Evolutionary conservation across 2,888 invertebrate species (phyloP).

Genomic region (Leucophenga montana): DNA sequence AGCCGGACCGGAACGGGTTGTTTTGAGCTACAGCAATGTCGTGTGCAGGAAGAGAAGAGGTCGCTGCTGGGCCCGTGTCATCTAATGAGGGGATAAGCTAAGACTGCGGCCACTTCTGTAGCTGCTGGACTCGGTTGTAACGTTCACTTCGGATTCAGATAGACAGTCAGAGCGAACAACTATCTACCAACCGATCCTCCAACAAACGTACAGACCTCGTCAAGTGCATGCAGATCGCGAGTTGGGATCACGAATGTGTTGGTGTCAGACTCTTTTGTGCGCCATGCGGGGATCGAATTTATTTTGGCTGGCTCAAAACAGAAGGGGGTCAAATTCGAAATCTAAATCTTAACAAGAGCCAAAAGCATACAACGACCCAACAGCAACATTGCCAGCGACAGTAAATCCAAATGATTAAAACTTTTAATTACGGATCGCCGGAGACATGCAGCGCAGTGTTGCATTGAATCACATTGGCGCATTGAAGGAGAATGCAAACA

Average conservation of each 20-base stretch:
- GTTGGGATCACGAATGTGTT: constrained; percentile 49
- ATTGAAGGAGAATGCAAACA: background rate
- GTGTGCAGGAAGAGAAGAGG: constrained; percentile 30
- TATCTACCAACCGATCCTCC: background rate
- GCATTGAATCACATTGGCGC: background rate
- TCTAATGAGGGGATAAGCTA: background rate
- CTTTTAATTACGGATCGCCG: constrained; percentile 51
- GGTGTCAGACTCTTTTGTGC: constrained; percentile 32
- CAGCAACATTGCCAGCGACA: constrained; percentile 16
- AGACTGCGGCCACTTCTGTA: background rate
- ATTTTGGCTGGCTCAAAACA: constrained; percentile 52
- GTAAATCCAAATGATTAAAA: constrained; percentile 56
- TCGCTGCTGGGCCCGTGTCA: constrained; percentile 2
- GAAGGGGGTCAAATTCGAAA: constrained; percentile 47
- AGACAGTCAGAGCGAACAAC: background rate
- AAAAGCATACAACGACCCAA: constrained; percentile 37
- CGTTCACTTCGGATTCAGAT: background rate
- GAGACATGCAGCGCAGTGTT: constrained; percentile 12
- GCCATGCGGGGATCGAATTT: constrained; percentile 43
- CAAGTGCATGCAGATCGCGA: constrained; percentile 59
- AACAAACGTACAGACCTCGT: constrained; percentile 38
- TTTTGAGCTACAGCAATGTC: background rate
- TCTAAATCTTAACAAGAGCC: constrained; percentile 41
- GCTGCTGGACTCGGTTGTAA: constrained; percentile 3
- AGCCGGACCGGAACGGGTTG: constrained; percentile 8